Base-by-base conservation (phyloP, 2,797 vertebrate species). In the Pelobates cultripes region DNA sequence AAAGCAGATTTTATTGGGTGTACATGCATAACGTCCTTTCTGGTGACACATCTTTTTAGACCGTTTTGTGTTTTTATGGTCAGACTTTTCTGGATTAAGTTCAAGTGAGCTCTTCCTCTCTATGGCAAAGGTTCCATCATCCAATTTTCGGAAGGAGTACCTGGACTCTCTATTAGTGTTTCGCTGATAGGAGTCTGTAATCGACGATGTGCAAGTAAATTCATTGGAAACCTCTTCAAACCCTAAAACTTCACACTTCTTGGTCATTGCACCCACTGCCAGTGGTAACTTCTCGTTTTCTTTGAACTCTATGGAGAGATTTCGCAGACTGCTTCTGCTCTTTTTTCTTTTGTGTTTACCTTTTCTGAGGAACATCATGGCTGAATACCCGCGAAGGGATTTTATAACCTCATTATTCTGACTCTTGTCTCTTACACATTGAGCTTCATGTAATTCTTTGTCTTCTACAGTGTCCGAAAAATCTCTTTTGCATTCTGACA, bases 1-100 rank as follows among this genome's bases (percentile, higher is more conserved):
- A 78, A 94, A 91, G 75, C 96, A 96, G n/a, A 92, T 88, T 71
- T 88, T 85, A 3, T 92, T 85, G 17, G 90, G 88, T 63, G 90
- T 92, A 70, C 91, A 87, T 2, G 90, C 80, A 57, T 86, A 87
- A 77, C 90, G 91, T 43, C 92, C 87, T 0, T 79, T 41, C 0
- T 88, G 88, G 60, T 87, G 85, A 45, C 85, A 71, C 0, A 76
- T 85, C 0, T 87, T 85, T 66, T 67, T 57, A 57, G 77, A 85
- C 76, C 17, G 85, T 71, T 79, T 84, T 60, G 67, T 51, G 55
- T 78, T 28, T 17, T 75, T 84, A 28, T 79, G 87, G 61, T 86
- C 84, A 41, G 77, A 84, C 75, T 61, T 89, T 79, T 93, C 93
- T 67, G 87, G 85, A 43, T 93, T 88, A 80, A 90, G 90, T 83